Percentiles rank a stretch among this genome's conserved stretches.
Conservation (phyloP, 2,888 invertebrate species). For the Himalopsyche japonica region DNA sequence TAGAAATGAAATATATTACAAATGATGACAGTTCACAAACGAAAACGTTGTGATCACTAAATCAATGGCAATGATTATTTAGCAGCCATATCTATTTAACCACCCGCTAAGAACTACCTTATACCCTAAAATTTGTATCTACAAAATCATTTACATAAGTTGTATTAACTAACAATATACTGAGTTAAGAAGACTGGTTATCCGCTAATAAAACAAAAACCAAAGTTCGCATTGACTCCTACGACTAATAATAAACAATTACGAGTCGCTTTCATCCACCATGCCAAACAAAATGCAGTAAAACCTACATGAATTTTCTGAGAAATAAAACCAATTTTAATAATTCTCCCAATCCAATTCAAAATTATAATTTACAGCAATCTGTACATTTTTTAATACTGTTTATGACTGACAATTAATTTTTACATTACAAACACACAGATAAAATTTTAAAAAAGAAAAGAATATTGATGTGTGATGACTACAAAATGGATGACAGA, state of each 20-base stretch:
- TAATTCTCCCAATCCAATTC: too few relatives aligned
- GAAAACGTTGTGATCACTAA: not conserved
- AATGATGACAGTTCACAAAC: not conserved
- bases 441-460: too few relatives aligned
- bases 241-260: not conserved
- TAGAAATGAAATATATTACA: not conserved
- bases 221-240: not conserved
- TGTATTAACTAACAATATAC: not conserved
- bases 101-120: slow-evolving; percentile 24
- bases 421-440: too few relatives aligned
- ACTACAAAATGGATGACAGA: too few relatives aligned
- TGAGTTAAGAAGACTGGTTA: slow-evolving; percentile 8
- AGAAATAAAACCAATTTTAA: too few relatives aligned
- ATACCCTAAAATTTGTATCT: slow-evolving; percentile 8
- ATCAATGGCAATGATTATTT: not conserved
- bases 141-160: slow-evolving; percentile 14
- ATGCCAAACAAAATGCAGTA: not conserved
- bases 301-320: not conserved
- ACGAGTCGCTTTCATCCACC: not conserved
- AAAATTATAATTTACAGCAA: too few relatives aligned
- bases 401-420: too few relatives aligned
- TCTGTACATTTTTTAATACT: too few relatives aligned
- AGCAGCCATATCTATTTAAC: slow-evolving; percentile 30
- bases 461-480: too few relatives aligned
- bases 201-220: not conserved